Evolutionary conservation across 2,888 invertebrate species (phyloP), one percentile per base, ranked within the genome.

Genomic region (Euproctis similis): DNA sequence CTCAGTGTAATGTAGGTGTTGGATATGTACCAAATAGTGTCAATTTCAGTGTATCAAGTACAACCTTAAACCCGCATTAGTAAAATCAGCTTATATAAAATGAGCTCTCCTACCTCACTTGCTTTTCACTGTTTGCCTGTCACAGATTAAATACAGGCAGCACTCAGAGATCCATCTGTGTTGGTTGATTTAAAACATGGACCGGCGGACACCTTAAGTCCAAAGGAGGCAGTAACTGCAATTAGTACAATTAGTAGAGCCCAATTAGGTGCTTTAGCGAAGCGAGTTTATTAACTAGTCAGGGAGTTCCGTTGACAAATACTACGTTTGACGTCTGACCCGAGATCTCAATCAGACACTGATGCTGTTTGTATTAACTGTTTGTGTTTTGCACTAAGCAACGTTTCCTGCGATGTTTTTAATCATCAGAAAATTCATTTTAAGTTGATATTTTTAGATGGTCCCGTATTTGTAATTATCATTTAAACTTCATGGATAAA

Each of bases 251-350:
- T 77, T 76, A 77, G 71, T 57, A 58, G 61, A 66, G 69, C 67
- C 73, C 75, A 77, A 78, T 78, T 77, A 78, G 75, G 57, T 73
- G 72, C 68, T 71, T 70, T 77, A 77, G 75, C 75, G 77, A 77
- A 76, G 72, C 75, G 60, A 72, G 70, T 71, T 72, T 63, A 54
- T 61, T 55, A 67, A 71, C 66, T 65, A 61, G 53, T 53, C 56
- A 36, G 55, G 61, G 60, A 68, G 71, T 70, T 67, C 63, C 22
- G 67, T 66, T 67, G 69, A 73, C 72, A 75, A 72, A 73, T 65
- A 62, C 67, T 63, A 61, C 67, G 60, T 59, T 68, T 68, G 74
- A 65, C 66, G 63, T 62, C 66, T 68, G 64, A 73, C 75, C 77
- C 70, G 62, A 56, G 64, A 63, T 63, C 49, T 56, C 55, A 52